phyloP scores from a whole-genome alignment of 2,888 invertebrate species.

The Agrochola lychnidis region DNA sequence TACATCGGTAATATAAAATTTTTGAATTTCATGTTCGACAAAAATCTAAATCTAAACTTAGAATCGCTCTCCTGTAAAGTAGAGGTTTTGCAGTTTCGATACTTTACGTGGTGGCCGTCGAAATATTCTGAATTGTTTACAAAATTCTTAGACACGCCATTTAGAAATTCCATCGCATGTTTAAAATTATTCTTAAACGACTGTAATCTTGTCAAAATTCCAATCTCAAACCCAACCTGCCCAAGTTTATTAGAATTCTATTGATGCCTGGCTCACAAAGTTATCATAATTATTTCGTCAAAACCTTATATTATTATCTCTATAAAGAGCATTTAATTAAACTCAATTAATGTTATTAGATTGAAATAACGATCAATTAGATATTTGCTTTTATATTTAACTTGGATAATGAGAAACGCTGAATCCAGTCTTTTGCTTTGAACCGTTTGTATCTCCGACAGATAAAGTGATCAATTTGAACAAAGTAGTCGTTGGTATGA shows the following conservation, averaged over 20 bases:
- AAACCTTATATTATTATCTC: constrained; percentile 51
- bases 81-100: too few relatives aligned
- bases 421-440: constrained; percentile 39
- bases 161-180: constrained; percentile 27
- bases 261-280: constrained; percentile 47
- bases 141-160: constrained; percentile 15
- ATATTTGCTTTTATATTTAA: constrained; percentile 52
- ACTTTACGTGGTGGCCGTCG: too few relatives aligned
- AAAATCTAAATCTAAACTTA: too few relatives aligned
- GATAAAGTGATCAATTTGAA: constrained; percentile 59
- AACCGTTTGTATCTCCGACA: constrained; percentile 35
- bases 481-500: constrained; percentile 60
- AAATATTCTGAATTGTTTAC: constrained; percentile 14
- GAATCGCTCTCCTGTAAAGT: too few relatives aligned
- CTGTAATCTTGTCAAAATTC: constrained; percentile 48
- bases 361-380: constrained; percentile 64
- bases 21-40: too few relatives aligned
- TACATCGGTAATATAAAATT: too few relatives aligned
- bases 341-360: constrained; percentile 59
- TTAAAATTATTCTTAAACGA: constrained; percentile 28
- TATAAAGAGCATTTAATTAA: constrained; percentile 58
- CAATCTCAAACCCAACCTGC: constrained; percentile 41
- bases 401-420: constrained; percentile 52
- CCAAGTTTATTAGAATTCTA: constrained; percentile 53
- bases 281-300: constrained; percentile 58